Percentiles rank a stretch among this genome's conserved stretches.
Conservation (phyloP, 2,888 invertebrate species). For the Abrostola tripartita region DNA sequence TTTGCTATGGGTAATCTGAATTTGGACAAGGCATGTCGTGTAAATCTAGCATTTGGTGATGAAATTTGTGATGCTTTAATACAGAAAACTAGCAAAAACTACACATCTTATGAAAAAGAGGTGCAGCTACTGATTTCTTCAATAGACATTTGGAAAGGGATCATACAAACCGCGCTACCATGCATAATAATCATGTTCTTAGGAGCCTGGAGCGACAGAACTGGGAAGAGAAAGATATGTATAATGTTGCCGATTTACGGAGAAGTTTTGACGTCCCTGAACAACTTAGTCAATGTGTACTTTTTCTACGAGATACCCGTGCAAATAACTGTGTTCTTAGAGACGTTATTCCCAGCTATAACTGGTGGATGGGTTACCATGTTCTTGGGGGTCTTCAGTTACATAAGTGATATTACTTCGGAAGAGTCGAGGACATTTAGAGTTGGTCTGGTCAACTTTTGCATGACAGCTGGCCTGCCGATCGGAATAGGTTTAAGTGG, state of each 20-base stretch:
- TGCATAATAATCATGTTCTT: slow-evolving; percentile 88
- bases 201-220: slow-evolving; percentile 90
- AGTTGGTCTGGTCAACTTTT: slow-evolving; percentile 89
- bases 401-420: slow-evolving; percentile 89
- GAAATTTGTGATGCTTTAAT: slow-evolving; percentile 79
- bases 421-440: slow-evolving; percentile 88
- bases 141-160: slow-evolving; percentile 88
- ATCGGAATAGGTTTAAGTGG: slow-evolving; percentile 88
- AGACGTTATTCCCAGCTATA: slow-evolving; percentile 85
- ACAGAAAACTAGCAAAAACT: slow-evolving; percentile 82
- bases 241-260: slow-evolving; percentile 88
- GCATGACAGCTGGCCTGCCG: slow-evolving; percentile 88
- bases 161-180: slow-evolving; percentile 87
- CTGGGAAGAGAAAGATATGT: slow-evolving; percentile 87
- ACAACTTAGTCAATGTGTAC: slow-evolving; percentile 87
- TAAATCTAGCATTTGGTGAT: slow-evolving; percentile 74
- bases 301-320: slow-evolving; percentile 89
- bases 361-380: slow-evolving; percentile 88
- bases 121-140: slow-evolving; percentile 89
- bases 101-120: slow-evolving; percentile 89
- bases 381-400: slow-evolving; percentile 89
- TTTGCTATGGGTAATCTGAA: slow-evolving; percentile 89
- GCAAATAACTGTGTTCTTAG: slow-evolving; percentile 85
- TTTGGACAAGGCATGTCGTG: slow-evolving; percentile 83
- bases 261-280: slow-evolving; percentile 84